Conservation (phyloP, 2,888 invertebrate genomes). For the Pterostichus niger region DNA sequence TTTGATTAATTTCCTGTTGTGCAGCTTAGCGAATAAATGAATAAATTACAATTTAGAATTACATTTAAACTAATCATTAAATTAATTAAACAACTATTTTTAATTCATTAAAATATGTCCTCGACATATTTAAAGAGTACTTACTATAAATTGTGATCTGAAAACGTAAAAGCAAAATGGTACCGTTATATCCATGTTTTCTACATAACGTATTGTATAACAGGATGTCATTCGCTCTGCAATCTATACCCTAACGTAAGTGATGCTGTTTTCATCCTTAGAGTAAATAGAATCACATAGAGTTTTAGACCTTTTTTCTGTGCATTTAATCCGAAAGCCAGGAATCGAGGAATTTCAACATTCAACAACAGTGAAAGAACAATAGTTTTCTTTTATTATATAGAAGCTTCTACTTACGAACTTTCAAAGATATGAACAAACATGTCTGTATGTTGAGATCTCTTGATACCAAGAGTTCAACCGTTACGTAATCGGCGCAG, state of each 20-base stretch:
- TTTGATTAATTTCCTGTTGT: too few species aligned
- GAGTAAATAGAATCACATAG: constrained; percentile 18
- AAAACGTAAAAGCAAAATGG: not conserved
- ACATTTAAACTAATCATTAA: too few species aligned
- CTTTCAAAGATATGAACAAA: constrained; percentile 4
- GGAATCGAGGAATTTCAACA: not conserved
- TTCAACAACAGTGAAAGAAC: not conserved
- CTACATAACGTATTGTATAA: constrained; percentile 24
- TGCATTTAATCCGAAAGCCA: constrained; percentile 5
- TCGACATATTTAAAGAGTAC: too few species aligned
- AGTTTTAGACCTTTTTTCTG: not conserved
- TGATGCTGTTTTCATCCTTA: constrained; percentile 6
- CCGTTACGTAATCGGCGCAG: not conserved
- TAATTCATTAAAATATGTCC: too few species aligned
- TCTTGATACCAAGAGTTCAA: constrained; percentile 4
- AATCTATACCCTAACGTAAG: too few species aligned
- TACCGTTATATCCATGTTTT: constrained; percentile 4
- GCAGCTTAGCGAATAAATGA: too few species aligned
- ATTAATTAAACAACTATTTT: too few species aligned
- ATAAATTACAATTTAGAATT: too few species aligned
- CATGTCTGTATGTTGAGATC: not conserved
- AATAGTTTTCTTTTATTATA: constrained; percentile 23
- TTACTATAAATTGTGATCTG: not conserved
- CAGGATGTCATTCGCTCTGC: constrained; percentile 10
- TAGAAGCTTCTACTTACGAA: not conserved